A percentile compares a stretch with the other conserved stretches of the same genome.
phyloP scores from a whole-genome alignment of 2,113 vertebrate genomes.

The Cygnus buccinator region DNA sequence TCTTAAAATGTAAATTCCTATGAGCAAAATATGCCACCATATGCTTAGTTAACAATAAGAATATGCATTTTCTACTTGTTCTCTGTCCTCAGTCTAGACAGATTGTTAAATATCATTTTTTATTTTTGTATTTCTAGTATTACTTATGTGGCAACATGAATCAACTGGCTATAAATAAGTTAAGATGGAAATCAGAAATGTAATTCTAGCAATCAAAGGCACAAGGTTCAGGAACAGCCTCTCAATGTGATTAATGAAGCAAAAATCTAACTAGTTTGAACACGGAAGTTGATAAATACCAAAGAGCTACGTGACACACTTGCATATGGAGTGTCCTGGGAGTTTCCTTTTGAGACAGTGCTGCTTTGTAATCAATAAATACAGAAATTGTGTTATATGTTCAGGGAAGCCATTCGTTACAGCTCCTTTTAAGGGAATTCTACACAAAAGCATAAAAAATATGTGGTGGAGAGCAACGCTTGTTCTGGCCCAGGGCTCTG shows the following conservation, averaged over 20 bases:
- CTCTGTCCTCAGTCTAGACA: not conserved
- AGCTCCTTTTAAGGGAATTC: not conserved
- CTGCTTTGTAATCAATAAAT: not conserved
- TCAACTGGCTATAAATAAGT: constrained; percentile 16
- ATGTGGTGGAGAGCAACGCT: rapidly evolving
- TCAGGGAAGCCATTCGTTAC: not conserved
- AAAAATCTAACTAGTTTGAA: not conserved
- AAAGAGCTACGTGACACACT: not conserved
- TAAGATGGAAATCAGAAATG: constrained; percentile 8
- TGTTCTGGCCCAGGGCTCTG: not conserved
- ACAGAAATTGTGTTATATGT: not conserved
- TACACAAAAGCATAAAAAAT: not conserved
- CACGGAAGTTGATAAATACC: not conserved
- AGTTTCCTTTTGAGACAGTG: not conserved
- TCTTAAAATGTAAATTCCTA: not conserved
- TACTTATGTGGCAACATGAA: not conserved
- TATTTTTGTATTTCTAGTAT: not conserved
- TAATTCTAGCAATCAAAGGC: not conserved
- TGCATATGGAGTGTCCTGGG: not conserved
- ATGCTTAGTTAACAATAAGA: not conserved
- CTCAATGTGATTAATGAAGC: not conserved
- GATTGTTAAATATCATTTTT: constrained; percentile 10
- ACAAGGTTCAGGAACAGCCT: not conserved
- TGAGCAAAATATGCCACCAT: not conserved
- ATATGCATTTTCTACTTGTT: not conserved